Evolutionary conservation across 1,140 invertebrate species (phyloP), one percentile per base, ranked within the genome.

Genomic region (Aphelinus atriplicis): DNA sequence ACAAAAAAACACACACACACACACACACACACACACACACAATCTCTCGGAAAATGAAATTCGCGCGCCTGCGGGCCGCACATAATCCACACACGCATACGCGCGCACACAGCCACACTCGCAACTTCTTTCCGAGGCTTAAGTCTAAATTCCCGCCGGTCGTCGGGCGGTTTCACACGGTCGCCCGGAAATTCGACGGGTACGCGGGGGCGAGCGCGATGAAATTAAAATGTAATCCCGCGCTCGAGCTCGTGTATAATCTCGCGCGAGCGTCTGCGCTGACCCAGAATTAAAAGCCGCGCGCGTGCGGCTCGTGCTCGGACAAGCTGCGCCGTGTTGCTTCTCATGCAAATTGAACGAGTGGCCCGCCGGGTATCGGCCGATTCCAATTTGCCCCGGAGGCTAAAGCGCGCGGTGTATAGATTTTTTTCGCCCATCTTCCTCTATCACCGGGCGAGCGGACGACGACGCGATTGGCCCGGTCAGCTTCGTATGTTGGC

Each of bases 161-260:
- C 26, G 26, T 26, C 26, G 26, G 26, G 64, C 26, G 45, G 72
- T 62, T 62, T 26, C 51, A 9, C 48, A 46, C 6, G 3, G 69
- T 53, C 51, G 51, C 43, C 3, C 2, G 62, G 62, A 64, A 64
- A 64, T 64, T 64, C 62, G 46, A 50, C 62, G 51, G 9, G 5
- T 10, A 43, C 50, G 4, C 43, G 7, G 3, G 10, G 7, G 9
- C 50, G 43, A 6, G 51, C 64, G 67, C 69, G 73, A 79, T 80
- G 76, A 80, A 82, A 80, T 82, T 81, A 81, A 82, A 82, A 82
- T 78, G 80, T 81, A 80, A 82, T 82, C 80, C 63, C 77, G 26
- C 26, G 26, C 26, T 26, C 26, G 26, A 26, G 26, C 26, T 26
- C 26, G 26, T 26, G 26, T 26, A 26, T 26, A 26, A 26, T 26